Base-by-base conservation (phyloP, 2,113 vertebrate genomes). In the Mesembrinibis cayennensis region DNA sequence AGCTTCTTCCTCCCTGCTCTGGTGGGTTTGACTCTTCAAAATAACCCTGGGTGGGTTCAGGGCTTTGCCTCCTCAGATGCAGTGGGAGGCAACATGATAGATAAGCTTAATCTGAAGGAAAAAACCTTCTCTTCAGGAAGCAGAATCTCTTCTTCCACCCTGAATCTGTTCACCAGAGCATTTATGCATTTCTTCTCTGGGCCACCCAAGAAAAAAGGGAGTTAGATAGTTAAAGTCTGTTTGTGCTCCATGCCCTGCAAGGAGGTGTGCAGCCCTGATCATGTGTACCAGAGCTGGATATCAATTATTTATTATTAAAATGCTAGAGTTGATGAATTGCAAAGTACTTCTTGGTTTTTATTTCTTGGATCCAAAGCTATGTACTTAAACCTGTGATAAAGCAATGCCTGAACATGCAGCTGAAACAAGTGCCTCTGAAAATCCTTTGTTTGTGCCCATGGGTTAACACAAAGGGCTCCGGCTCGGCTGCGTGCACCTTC, bases 341-440 rank as follows among this genome's bases (percentile, higher is more conserved):
- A 1, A 36, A 85, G 16, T 42, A 20, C 9, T 80, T 4, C 30
- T 34, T 40, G 10, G 3, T 1, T 91, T 66, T 40, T 59, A 36
- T 26, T 42, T 36, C 21, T 69, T 67, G 12, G 13, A n/a, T n/a
- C 63, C 3, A 13, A 71, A 56, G 8, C 32, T 36, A 0, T 27
- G 26, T 29, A 9, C 36, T 79, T 25, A 8, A 52, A 74, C 32
- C 22, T 4, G 4, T 0, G 0, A 14, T 52, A 5, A 55, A 73
- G 47, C 14, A 17, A 0, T 4, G 58, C 18, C 73, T 61, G 47
- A 65, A 13, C 6, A 2, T 0, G 22, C 7, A 13, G 3, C 34
- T 40, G 44, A 17, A 20, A 1, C 9, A 13, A 83, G 30, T 1
- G 2, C 15, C 5, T 32, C 7, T 36, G n/a, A 10, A 9, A 47